A percentile compares a stretch with the other conserved stretches of the same genome.
phyloP scores from a whole-genome alignment of 2,888 invertebrate species.

The Ophioninae sp. region DNA sequence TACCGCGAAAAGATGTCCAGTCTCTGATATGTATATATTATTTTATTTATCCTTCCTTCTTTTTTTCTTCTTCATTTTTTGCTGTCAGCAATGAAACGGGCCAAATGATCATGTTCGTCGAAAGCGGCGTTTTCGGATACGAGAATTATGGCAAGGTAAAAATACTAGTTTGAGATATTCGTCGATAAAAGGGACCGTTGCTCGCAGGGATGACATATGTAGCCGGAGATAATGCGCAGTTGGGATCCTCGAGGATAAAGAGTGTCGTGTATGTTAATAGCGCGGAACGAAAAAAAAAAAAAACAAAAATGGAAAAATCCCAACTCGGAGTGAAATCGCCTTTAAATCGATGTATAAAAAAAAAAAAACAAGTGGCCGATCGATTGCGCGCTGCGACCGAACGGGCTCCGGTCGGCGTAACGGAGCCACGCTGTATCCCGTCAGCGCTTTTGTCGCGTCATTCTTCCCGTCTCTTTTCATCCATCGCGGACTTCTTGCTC shows the following conservation, averaged over 20 bases:
- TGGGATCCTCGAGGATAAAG: no score
- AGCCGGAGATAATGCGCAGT: neutral
- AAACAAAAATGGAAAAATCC: no score
- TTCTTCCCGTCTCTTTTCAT: conserved; percentile 7
- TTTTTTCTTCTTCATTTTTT: neutral
- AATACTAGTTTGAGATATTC: conserved; percentile 11
- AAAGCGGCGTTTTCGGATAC: conserved; percentile 1
- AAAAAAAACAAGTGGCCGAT: no score
- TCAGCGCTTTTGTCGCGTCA: neutral
- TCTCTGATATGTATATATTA: neutral
- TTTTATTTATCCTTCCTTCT: neutral
- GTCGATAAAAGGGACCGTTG: conserved; percentile 6
- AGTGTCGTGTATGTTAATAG: no score
- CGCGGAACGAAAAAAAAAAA: no score
- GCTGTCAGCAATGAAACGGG: conserved; percentile 13
- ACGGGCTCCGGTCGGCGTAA: conserved; percentile 10
- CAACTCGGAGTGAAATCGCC: no score
- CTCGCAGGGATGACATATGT: no score
- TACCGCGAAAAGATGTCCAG: conserved; percentile 33
- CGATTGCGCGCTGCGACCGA: neutral
- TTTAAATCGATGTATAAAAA: no score
- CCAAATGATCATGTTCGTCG: conserved; percentile 22
- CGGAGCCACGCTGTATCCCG: neutral
- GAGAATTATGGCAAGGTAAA: neutral
- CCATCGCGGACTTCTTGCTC: conserved; percentile 12